phyloP scores from a whole-genome alignment of 2,797 vertebrate species.

The Neopelma chrysocephalum region DNA sequence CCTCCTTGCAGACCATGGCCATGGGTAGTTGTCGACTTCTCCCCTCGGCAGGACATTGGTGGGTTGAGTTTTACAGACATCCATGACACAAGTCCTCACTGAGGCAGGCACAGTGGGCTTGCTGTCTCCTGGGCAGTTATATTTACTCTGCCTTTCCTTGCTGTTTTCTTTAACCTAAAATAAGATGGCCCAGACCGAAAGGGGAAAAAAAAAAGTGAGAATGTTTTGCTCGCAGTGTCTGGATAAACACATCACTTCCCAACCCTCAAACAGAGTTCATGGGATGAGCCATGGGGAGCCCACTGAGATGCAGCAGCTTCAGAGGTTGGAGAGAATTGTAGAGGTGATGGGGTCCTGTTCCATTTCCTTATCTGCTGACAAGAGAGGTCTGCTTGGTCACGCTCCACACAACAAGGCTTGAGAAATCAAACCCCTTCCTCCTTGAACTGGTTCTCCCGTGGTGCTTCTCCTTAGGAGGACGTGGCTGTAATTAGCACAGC shows the following conservation, averaged over 20 bases:
- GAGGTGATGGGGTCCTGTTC: neutral
- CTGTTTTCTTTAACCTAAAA: slow-evolving; percentile 48
- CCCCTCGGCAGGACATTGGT: rapidly evolving
- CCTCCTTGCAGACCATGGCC: neutral
- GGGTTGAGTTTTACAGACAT: neutral
- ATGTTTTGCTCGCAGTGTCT: slow-evolving; percentile 10
- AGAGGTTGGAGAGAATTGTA: neutral
- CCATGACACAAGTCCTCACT: neutral
- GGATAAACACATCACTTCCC: slow-evolving; percentile 19
- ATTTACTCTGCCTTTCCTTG: slow-evolving; percentile 20
- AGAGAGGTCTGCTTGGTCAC: neutral
- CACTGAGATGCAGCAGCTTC: neutral
- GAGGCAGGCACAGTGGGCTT: neutral
- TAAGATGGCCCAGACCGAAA: neutral
- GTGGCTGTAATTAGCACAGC: slow-evolving; percentile 4
- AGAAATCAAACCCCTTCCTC: neutral
- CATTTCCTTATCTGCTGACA: neutral
- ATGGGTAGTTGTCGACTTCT: neutral
- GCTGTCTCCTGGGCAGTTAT: slow-evolving; percentile 22
- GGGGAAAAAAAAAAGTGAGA: neutral
- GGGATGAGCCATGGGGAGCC: neutral
- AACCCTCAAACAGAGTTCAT: neutral
- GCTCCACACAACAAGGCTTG: neutral
- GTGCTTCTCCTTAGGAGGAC: neutral
- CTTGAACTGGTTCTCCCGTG: neutral